Conservation (phyloP, 2,113 vertebrate genomes). For the Carassius gibelio region DNA sequence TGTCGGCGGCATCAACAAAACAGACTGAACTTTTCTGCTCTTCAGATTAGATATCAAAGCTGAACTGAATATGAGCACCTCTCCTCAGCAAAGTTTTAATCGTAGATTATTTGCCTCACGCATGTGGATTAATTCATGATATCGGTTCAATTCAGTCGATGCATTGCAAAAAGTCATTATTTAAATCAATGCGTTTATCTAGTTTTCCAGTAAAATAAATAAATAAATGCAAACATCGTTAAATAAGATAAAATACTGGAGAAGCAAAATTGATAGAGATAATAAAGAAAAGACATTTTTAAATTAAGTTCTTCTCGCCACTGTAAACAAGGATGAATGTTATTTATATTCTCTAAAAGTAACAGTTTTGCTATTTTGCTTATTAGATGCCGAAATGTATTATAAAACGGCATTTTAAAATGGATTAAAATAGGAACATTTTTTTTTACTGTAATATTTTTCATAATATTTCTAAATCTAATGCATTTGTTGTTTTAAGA, state of each 20-base stretch:
- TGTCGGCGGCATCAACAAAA: constrained; percentile 69
- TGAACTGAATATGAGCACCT: constrained; percentile 43
- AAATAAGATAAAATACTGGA: background rate
- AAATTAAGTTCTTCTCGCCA: background rate
- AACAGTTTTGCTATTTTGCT: background rate
- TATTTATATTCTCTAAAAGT: background rate
- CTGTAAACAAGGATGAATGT: background rate
- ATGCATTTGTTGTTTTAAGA: background rate
- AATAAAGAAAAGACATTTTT: background rate
- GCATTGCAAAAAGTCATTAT: background rate
- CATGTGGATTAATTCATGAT: constrained; percentile 5
- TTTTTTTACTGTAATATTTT: background rate
- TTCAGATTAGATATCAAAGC: constrained; percentile 69
- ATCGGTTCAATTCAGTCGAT: constrained; percentile 1
- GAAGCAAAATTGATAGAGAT: background rate
- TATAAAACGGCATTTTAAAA: background rate
- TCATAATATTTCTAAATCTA: background rate
- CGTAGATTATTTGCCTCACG: constrained; percentile 64
- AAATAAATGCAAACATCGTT: background rate
- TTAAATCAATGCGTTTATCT: background rate
- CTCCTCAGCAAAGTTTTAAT: constrained; percentile 63
- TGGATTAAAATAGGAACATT: background rate
- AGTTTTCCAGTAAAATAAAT: background rate
- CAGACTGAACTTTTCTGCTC: constrained; percentile 62
- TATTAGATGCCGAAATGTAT: background rate